Conservation (phyloP, 2,797 vertebrate species). For the Furcifer pardalis region DNA sequence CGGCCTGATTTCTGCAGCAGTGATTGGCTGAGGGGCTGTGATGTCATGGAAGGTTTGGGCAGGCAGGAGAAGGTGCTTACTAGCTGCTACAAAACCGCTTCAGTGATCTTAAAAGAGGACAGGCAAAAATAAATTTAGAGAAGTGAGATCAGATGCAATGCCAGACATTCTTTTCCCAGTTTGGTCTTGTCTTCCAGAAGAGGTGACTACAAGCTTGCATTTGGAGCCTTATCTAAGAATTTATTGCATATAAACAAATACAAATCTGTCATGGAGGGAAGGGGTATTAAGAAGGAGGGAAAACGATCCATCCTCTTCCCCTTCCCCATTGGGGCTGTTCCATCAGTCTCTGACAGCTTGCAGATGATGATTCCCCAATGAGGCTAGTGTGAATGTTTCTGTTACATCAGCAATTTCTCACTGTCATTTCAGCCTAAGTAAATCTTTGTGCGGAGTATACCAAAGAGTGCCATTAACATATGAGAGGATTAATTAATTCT, state of each 20-base stretch:
- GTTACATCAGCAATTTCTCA: slow-evolving; percentile 15
- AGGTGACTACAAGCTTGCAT: not conserved
- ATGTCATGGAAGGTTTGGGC: too few species aligned
- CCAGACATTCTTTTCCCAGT: not conserved
- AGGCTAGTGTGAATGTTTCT: not conserved
- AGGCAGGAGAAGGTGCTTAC: too few species aligned
- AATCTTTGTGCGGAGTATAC: slow-evolving; percentile 14
- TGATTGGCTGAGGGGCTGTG: too few species aligned
- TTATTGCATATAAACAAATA: not conserved
- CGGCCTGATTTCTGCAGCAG: too few species aligned
- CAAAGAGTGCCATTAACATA: slow-evolving; percentile 6
- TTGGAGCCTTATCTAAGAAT: not conserved
- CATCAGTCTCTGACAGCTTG: not conserved
- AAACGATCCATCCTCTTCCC: too few species aligned
- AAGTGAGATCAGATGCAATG: too few species aligned
- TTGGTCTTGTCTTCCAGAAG: not conserved
- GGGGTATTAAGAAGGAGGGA: not conserved
- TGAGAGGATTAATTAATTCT: slow-evolving; percentile 8
- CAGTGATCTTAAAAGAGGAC: too few species aligned
- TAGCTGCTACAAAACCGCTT: too few species aligned
- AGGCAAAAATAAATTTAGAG: too few species aligned
- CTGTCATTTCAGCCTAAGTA: slow-evolving; percentile 16
- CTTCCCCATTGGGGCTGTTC: not conserved
- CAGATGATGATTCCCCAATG: not conserved
- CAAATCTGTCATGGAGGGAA: not conserved